Percentiles rank a stretch among this genome's conserved stretches.
Evolutionary conservation across 2,888 invertebrate species (phyloP).

Genomic region (Phytoseiulus persimilis): DNA sequence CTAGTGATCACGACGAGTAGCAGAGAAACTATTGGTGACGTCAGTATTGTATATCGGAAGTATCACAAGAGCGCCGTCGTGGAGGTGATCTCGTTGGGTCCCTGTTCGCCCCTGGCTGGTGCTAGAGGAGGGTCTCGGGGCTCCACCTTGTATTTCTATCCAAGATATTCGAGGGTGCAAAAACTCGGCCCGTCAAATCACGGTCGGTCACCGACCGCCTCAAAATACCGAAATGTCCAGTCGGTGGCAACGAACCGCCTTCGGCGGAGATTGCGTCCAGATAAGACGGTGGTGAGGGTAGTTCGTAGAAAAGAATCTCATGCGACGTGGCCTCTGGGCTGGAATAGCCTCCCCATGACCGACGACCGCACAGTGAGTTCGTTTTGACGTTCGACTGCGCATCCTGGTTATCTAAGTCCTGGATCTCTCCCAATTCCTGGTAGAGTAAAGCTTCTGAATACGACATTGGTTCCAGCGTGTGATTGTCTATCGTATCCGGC

Average conservation of each 20-base stretch:
- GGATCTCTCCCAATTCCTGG: neutral
- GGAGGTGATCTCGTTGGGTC: neutral
- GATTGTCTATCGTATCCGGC: slow-evolving; percentile 36
- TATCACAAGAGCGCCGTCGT: slow-evolving; percentile 5
- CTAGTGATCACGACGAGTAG: neutral
- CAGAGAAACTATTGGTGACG: neutral
- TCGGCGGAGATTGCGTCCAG: slow-evolving; percentile 31
- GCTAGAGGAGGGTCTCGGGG: slow-evolving; percentile 36
- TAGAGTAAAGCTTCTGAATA: slow-evolving; percentile 32
- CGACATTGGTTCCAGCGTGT: slow-evolving; percentile 31
- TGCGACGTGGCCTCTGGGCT: slow-evolving; percentile 23
- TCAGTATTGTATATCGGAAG: neutral
- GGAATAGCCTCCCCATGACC: slow-evolving; percentile 31
- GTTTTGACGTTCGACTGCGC: slow-evolving; percentile 32
- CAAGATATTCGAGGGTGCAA: neutral
- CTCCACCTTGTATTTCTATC: slow-evolving; percentile 30
- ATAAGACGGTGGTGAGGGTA: slow-evolving; percentile 26
- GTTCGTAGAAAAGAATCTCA: slow-evolving; percentile 26
- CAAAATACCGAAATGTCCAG: slow-evolving; percentile 18
- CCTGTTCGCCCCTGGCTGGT: neutral
- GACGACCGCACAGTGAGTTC: slow-evolving; percentile 26
- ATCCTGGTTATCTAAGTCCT: slow-evolving; percentile 10
- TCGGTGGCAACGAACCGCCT: slow-evolving; percentile 6
- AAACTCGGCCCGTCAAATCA: slow-evolving; percentile 24
- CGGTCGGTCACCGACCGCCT: slow-evolving; percentile 18